Evolutionary conservation across 2,888 invertebrate species (phyloP).

Genomic region (Dendrolimus houi): DNA sequence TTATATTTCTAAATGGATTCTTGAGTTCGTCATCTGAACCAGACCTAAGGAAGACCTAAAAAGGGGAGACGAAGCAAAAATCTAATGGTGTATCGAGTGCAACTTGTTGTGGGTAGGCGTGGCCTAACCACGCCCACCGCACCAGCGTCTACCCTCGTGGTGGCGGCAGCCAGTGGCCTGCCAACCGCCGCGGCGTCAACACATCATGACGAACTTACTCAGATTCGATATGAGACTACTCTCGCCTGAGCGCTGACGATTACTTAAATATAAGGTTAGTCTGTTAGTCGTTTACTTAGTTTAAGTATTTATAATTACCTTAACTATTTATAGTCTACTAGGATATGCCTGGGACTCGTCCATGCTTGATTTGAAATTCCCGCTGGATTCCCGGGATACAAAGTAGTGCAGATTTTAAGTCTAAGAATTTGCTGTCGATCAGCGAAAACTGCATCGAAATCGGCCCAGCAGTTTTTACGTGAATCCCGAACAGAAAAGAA

Average conservation of each 20-base stretch:
- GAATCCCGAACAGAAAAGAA: background rate
- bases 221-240: slow-evolving; percentile 66
- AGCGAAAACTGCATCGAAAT: no score
- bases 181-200: slow-evolving; percentile 5
- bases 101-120: slow-evolving; percentile 64
- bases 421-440: no score
- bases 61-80: slow-evolving; percentile 5
- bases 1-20: no score
- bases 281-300: background rate
- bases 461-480: background rate
- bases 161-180: slow-evolving; percentile 10
- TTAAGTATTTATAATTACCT: no score
- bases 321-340: no score
- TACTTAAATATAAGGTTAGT: slow-evolving; percentile 66
- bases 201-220: slow-evolving; percentile 54
- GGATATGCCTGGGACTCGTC: no score
- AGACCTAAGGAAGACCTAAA: slow-evolving; percentile 6
- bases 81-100: slow-evolving; percentile 11
- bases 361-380: no score
- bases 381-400: no score
- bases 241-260: slow-evolving; percentile 74
- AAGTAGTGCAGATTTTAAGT: no score
- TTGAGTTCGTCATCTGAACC: background rate
- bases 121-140: slow-evolving; percentile 28
- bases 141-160: slow-evolving; percentile 10